phyloP scores from a whole-genome alignment of 2,113 vertebrate species.

The Sakesphorus luctuosus region DNA sequence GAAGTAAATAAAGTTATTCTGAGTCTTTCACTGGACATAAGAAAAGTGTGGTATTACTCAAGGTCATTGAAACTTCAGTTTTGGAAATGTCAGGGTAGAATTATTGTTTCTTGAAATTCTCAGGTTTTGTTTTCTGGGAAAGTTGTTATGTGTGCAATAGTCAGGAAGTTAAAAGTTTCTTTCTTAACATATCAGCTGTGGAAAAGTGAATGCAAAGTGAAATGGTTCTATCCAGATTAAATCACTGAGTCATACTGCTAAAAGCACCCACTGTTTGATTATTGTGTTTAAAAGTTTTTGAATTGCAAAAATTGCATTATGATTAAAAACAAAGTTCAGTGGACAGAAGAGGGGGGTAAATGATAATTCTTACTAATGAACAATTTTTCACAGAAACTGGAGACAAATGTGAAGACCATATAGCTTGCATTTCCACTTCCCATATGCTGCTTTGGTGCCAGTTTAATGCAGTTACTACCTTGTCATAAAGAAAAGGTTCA shows the following conservation, averaged over 20 bases:
- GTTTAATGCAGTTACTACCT: background rate
- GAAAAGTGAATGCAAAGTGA: background rate
- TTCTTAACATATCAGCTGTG: background rate
- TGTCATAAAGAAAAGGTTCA: background rate
- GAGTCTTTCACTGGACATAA: background rate
- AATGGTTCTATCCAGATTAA: background rate
- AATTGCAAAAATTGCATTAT: background rate
- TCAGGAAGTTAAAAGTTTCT: background rate
- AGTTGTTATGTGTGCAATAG: background rate
- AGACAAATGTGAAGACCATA: background rate
- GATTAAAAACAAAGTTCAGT: background rate
- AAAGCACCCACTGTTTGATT: background rate
- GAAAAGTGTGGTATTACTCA: background rate
- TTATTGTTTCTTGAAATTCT: background rate
- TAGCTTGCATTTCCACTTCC: background rate
- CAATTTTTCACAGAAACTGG: background rate
- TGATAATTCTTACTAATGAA: background rate
- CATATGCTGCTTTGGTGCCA: background rate
- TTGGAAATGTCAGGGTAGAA: background rate
- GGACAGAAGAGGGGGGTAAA: background rate
- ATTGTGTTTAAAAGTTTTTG: background rate
- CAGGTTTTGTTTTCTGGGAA: background rate
- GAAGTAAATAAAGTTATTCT: background rate
- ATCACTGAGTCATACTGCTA: background rate
- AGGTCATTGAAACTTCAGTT: background rate